phyloP scores from a whole-genome alignment of 1,140 invertebrate genomes.

The Matsumurasca onukii region DNA sequence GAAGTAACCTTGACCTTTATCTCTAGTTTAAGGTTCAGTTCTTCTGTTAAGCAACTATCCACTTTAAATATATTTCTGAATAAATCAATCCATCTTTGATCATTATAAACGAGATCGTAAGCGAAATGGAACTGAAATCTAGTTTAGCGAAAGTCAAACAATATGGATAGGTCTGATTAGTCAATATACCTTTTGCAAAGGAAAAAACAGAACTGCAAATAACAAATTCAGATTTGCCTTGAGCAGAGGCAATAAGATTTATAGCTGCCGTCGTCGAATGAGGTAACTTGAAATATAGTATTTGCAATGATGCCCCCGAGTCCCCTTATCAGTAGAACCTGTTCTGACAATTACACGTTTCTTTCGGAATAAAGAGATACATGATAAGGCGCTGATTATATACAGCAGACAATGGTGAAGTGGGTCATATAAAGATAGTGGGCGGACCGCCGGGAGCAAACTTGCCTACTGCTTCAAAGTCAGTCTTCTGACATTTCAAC shows the following conservation, averaged over 20 bases:
- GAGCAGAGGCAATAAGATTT: slow-evolving; percentile 13
- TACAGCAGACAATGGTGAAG: slow-evolving; percentile 9
- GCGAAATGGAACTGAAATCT: too few relatives aligned
- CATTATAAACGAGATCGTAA: too few relatives aligned
- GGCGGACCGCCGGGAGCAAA: background rate
- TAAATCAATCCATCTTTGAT: too few relatives aligned
- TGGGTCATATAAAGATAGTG: slow-evolving; percentile 14
- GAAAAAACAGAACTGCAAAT: background rate
- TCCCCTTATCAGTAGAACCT: slow-evolving; percentile 20
- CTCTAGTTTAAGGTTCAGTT: too few relatives aligned
- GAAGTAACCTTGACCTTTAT: too few relatives aligned
- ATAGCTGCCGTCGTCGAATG: background rate
- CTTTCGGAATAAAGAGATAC: slow-evolving; percentile 24
- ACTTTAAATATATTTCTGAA: too few relatives aligned
- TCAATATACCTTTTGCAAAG: too few relatives aligned
- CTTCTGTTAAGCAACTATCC: too few relatives aligned
- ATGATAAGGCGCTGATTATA: slow-evolving; percentile 27
- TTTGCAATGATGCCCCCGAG: slow-evolving; percentile 22
- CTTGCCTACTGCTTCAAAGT: background rate
- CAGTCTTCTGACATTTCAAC: background rate
- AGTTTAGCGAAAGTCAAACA: too few relatives aligned
- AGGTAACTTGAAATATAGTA: slow-evolving; percentile 10
- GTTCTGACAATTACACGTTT: slow-evolving; percentile 31
- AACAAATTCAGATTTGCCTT: background rate
- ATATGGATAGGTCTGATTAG: too few relatives aligned